Conservation (phyloP, 2,888 invertebrate genomes). For the Drosophila affinis region DNA sequence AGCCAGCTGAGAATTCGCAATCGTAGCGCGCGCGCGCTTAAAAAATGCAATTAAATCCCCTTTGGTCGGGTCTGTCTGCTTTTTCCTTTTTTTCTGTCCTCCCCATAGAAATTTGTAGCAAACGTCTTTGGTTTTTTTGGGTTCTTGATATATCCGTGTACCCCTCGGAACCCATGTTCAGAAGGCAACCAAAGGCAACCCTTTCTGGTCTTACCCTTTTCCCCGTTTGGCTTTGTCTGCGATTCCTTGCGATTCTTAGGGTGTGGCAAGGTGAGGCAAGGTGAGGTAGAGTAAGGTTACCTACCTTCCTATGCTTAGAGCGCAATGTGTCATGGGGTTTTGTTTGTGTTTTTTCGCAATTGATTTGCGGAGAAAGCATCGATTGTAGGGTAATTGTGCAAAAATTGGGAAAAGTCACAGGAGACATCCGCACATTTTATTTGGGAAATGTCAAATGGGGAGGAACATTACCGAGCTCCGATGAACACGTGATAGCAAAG, state of each 20-base stretch:
- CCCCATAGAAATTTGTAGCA: conserved; percentile 69
- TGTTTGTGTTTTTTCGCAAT: conserved; percentile 82
- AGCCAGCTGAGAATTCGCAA: conserved; percentile 75
- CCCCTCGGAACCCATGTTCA: conserved; percentile 1
- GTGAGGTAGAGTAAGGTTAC: conserved; percentile 51
- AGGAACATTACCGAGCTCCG: conserved; percentile 10
- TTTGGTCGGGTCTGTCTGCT: conserved; percentile 42
- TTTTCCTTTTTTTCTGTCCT: conserved; percentile 25
- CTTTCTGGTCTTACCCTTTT: conserved; percentile 55
- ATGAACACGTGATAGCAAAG: conserved; percentile 30
- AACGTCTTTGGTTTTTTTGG: conserved; percentile 60
- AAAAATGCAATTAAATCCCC: conserved; percentile 76
- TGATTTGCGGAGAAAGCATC: conserved; percentile 82
- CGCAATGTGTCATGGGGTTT: conserved; percentile 78
- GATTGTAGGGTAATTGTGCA: conserved; percentile 81
- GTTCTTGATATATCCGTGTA: conserved; percentile 12
- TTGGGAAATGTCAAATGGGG: conserved; percentile 58
- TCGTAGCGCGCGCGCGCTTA: conserved; percentile 72
- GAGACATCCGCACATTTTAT: conserved; percentile 31
- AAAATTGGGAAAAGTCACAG: conserved; percentile 80
- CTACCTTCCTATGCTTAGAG: conserved; percentile 13
- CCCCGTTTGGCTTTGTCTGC: conserved; percentile 17
- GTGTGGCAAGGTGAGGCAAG: conserved; percentile 53
- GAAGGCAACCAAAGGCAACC: conserved; percentile 15
- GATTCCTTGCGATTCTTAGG: conserved; percentile 33